Evolutionary conservation across 2,797 vertebrate genomes (phyloP), one percentile per base, ranked within the genome.

Genomic region (Sylvilagus floridanus): DNA sequence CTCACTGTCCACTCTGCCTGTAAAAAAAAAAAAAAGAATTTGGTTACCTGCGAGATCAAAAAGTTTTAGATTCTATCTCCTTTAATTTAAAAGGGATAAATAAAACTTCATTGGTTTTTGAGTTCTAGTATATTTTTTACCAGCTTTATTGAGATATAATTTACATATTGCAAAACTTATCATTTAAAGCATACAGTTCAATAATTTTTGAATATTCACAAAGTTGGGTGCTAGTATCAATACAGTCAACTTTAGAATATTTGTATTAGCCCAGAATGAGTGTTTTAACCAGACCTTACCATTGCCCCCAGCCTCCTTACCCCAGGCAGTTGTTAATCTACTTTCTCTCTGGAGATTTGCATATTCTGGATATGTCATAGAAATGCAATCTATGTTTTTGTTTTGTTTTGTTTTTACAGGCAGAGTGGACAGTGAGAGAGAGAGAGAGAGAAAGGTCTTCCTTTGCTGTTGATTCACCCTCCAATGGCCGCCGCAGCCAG

Each of bases 41-140:
- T n/a, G n/a, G n/a, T n/a, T n/a, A n/a, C n/a, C n/a, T n/a, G 63
- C 65, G 50, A 86, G 69, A 57, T 57, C 54, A 86, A 77, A 86
- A 37, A 21, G 72, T 73, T 88, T 92, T 68, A 85, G 7, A 35
- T 66, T 92, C 17, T 87, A 92, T 91, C 14, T 24, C 28, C 12
- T 88, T 96, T 84, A 42, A 50, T 85, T 94, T 77, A 90, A 72
- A 73, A 85, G 93, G n/a, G 30, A 68, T 71, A 57, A n/a, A 76
- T 60, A 63, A n/a, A 52, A 90, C 85, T 83, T 90, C 16, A 24
- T 22, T 73, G 52, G 50, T 14, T 94, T 95, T 92, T 88, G 73
- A 84, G 63, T 76, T 77, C 57, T n/a, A 72, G 13, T 76, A 91
- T 69, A 82, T 60, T 72, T 85, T 50, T 91, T 94, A 76, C 37